phyloP scores from a whole-genome alignment of 2,797 vertebrate species.

The Pygocentrus nattereri region DNA sequence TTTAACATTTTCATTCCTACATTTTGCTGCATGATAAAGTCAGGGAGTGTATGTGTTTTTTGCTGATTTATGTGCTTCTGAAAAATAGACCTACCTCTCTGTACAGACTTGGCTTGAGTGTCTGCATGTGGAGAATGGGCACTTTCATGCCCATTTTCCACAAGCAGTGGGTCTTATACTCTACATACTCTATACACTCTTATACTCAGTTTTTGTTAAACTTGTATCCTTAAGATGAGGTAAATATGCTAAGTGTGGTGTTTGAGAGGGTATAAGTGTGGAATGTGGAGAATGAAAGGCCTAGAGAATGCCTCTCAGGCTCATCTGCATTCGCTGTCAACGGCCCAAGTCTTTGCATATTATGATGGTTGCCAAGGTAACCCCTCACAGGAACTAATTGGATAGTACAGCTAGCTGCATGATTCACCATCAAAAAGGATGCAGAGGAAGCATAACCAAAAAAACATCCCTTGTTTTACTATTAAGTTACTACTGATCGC shows the following conservation, averaged over 20 bases:
- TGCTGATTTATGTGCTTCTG: background rate
- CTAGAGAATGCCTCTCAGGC: slow-evolving; percentile 23
- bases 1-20: background rate
- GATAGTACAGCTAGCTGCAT: slow-evolving; percentile 33
- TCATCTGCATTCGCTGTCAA: slow-evolving; percentile 46
- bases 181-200: no score
- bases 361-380: slow-evolving; percentile 47
- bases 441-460: background rate
- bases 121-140: no score
- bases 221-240: slow-evolving; percentile 5
- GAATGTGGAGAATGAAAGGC: slow-evolving; percentile 26
- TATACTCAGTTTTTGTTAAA: background rate
- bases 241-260: background rate
- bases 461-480: background rate
- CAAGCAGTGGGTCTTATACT: background rate
- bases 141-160: background rate
- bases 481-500: background rate
- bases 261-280: background rate
- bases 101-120: background rate
- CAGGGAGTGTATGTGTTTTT: background rate
- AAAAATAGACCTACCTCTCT: background rate
- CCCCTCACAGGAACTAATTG: slow-evolving; percentile 39
- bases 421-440: slow-evolving; percentile 2
- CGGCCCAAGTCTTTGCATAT: slow-evolving; percentile 21
- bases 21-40: background rate